These are phyloP conservation scores for Nomada ruficornis DNA, from an alignment of 2,888 invertebrate genomes.

Conservation along the genomic window DNA sequence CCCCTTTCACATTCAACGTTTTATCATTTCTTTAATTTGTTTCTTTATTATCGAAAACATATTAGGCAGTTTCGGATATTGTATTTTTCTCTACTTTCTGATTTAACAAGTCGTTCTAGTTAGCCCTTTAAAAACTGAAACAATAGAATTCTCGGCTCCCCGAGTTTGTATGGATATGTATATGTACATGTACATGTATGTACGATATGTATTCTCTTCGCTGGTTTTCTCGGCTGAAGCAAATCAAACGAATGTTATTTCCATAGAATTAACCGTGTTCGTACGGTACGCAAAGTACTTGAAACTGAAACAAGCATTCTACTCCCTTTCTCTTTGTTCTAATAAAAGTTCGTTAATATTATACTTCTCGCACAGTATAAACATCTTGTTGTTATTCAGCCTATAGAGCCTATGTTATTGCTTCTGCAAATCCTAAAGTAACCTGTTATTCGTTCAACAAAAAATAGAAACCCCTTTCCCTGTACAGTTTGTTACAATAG, in stretches of 20 bases:
- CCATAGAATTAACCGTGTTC: conserved; percentile 48
- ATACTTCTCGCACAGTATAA: not conserved
- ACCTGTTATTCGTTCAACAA: not conserved
- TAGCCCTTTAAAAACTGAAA: conserved; percentile 3
- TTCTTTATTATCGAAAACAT: too few species aligned
- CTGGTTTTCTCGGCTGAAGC: conserved; percentile 16
- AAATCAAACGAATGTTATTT: conserved; percentile 55
- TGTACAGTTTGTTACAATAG: not conserved
- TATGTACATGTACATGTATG: too few species aligned
- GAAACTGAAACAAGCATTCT: not conserved
- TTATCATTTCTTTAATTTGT: not conserved
- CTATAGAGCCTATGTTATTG: not conserved
- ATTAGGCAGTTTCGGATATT: too few species aligned
- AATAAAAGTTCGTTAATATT: conserved; percentile 24
- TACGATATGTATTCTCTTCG: conserved; percentile 12
- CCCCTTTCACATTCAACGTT: not conserved
- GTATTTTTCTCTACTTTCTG: not conserved
- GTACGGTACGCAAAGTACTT: conserved; percentile 32
- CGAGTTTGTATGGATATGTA: not conserved
- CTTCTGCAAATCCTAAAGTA: not conserved
- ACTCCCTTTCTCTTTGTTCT: not conserved
- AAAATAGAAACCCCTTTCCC: not conserved
- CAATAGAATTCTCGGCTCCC: conserved; percentile 1
- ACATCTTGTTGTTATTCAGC: not conserved
- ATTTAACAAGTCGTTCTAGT: conserved; percentile 15